phyloP scores from a whole-genome alignment of 1,140 invertebrate genomes.

The Dysdera silvatica region DNA sequence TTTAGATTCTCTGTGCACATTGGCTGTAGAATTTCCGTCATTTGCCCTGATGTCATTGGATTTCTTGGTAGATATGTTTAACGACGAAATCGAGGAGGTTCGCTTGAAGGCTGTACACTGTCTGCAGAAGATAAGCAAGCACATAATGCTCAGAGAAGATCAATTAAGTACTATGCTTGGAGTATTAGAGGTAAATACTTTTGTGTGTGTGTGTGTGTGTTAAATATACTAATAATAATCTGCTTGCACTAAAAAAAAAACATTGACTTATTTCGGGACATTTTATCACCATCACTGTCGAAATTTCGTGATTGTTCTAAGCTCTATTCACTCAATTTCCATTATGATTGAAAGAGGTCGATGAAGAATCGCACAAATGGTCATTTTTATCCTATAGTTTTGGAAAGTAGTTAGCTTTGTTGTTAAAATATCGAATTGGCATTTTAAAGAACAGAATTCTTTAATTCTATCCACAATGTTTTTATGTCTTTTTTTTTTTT shows the following conservation, averaged over 20 bases:
- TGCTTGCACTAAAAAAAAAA: neutral
- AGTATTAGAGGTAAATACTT: constrained; percentile 62
- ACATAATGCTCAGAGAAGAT: constrained; percentile 84
- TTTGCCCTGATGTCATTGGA: constrained; percentile 85
- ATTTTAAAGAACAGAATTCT: too few relatives aligned
- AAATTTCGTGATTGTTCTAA: neutral
- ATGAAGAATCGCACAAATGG: too few relatives aligned
- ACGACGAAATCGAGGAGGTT: constrained; percentile 98
- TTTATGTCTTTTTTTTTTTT: too few relatives aligned
- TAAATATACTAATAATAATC: neutral
- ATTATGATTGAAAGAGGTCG: too few relatives aligned
- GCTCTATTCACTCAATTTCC: neutral
- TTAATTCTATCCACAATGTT: too few relatives aligned
- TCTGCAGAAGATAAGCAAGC: constrained; percentile 73
- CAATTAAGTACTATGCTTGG: constrained; percentile 92
- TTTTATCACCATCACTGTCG: neutral
- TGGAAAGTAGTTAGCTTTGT: too few relatives aligned
- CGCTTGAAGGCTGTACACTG: constrained; percentile 87
- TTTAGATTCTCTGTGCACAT: constrained; percentile 82
- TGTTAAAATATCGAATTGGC: too few relatives aligned
- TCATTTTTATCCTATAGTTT: too few relatives aligned
- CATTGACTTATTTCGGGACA: neutral
- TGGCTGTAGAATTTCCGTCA: constrained; percentile 71
- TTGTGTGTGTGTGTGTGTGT: neutral
- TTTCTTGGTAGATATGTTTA: constrained; percentile 99